Evolutionary conservation across 2,113 vertebrate genomes (phyloP).

Genomic region (Notarius lentiginosus): DNA sequence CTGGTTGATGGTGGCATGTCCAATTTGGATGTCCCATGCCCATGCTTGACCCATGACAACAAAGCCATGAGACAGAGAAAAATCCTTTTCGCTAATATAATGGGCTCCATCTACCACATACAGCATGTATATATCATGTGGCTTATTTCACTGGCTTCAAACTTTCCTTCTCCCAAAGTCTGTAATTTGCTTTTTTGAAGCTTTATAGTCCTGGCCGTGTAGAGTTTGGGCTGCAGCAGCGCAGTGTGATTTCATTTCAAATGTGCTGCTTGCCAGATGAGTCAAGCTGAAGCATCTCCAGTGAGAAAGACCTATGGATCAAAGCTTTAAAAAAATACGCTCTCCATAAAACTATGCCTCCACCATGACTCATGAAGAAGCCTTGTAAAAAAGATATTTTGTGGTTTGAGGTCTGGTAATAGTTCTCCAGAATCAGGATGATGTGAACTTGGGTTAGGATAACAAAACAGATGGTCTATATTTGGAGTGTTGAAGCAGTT

Average conservation of each 20-base stretch:
- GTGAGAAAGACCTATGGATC: constrained; percentile 64
- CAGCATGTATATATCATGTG: neutral
- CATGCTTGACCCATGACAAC: neutral
- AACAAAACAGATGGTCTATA: constrained; percentile 45
- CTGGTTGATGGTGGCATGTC: neutral
- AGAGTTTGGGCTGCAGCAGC: constrained; percentile 39
- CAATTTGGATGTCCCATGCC: neutral
- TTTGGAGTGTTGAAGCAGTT: constrained; percentile 22
- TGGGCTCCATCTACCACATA: neutral
- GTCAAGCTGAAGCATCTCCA: constrained; percentile 62
- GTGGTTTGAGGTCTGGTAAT: constrained; percentile 41
- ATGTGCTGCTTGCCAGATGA: constrained; percentile 58
- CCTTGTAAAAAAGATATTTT: constrained; percentile 49
- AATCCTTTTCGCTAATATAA: neutral
- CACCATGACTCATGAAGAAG: constrained; percentile 62
- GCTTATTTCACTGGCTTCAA: constrained; percentile 1
- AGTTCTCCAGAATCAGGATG: constrained; percentile 45
- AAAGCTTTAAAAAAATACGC: constrained; percentile 65
- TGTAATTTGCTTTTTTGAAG: constrained; percentile 1
- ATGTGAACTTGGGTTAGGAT: constrained; percentile 47
- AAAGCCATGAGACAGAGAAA: no score
- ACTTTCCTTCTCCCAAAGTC: neutral
- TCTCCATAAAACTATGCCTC: constrained; percentile 64
- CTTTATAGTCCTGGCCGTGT: neutral
- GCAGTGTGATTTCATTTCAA: constrained; percentile 66